Conservation (phyloP, 2,797 vertebrate genomes). For the Xiphophorus birchmanni region DNA sequence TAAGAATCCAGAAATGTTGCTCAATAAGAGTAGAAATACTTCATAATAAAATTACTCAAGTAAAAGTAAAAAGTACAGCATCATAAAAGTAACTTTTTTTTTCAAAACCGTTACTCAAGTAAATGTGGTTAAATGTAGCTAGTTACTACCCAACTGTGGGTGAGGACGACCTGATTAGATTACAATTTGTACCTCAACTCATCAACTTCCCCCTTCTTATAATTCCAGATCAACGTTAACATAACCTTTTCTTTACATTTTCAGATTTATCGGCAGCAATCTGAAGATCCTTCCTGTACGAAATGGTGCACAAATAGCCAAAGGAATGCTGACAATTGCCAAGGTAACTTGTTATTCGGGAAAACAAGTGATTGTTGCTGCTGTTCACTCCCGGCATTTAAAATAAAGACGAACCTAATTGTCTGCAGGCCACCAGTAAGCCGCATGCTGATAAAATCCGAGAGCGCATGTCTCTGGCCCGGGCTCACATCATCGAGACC, state of each 20-base stretch:
- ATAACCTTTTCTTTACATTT: conserved; percentile 2
- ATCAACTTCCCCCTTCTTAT: not conserved
- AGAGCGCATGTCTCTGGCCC: conserved; percentile 82
- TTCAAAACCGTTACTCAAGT: too few relatives aligned
- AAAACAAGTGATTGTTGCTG: not conserved
- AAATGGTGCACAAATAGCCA: conserved; percentile 83
- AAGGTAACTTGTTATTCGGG: conserved; percentile 80
- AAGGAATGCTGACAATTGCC: conserved; percentile 89
- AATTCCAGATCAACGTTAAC: not conserved
- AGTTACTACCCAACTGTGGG: too few relatives aligned
- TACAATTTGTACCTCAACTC: not conserved
- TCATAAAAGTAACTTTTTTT: too few relatives aligned
- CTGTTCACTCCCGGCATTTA: not conserved
- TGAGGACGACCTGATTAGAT: too few relatives aligned
- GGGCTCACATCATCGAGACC: conserved; percentile 75
- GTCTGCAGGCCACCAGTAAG: conserved; percentile 86
- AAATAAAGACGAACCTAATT: conserved; percentile 14
- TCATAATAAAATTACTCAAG: too few relatives aligned
- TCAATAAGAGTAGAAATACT: too few relatives aligned
- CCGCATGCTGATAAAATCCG: conserved; percentile 80
- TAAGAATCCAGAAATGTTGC: too few relatives aligned
- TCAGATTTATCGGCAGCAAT: conserved; percentile 89
- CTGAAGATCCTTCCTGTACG: conserved; percentile 89
- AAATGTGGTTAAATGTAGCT: too few relatives aligned
- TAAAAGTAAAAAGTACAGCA: too few relatives aligned